phyloP scores from a whole-genome alignment of 1,140 invertebrate species.

The Protaetia brevitarsis region DNA sequence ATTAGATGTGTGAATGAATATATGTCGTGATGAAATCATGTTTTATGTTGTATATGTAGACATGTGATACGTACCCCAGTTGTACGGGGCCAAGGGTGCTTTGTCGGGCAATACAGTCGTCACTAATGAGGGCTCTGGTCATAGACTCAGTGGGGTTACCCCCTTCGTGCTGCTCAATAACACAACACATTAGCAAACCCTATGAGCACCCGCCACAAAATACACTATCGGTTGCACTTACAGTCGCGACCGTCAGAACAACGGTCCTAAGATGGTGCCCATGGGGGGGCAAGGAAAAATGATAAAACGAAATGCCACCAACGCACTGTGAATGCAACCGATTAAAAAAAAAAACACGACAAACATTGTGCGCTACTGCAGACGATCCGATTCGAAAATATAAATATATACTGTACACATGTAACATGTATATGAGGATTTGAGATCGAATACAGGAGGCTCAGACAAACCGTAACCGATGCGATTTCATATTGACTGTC shows the following conservation, averaged over 20 bases:
- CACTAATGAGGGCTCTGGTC: conserved; percentile 86
- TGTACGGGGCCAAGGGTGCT: conserved; percentile 78
- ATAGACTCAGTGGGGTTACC: conserved; percentile 87
- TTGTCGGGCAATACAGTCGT: conserved; percentile 80
- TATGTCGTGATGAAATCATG: not conserved
- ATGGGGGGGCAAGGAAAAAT: too few species aligned
- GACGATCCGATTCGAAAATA: not conserved
- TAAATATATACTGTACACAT: not conserved
- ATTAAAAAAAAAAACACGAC: not conserved
- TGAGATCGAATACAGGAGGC: too few species aligned
- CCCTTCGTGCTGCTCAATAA: conserved; percentile 81
- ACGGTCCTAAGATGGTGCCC: too few species aligned
- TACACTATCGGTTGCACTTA: conserved; percentile 10
- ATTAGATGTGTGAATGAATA: conserved; percentile 4
- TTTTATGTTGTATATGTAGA: not conserved
- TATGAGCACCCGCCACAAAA: conserved; percentile 27
- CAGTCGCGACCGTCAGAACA: too few species aligned
- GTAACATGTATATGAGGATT: not conserved
- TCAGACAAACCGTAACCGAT: too few species aligned
- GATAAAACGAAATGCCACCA: too few species aligned
- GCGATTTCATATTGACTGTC: too few species aligned
- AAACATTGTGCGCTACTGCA: conserved; percentile 5
- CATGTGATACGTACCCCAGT: conserved; percentile 78
- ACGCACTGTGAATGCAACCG: conserved; percentile 5
- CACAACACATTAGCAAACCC: conserved; percentile 55